These are phyloP conservation scores for Patella ulyssiponensis DNA, from an alignment of 2,888 invertebrate genomes.

Conservation along the genomic window DNA sequence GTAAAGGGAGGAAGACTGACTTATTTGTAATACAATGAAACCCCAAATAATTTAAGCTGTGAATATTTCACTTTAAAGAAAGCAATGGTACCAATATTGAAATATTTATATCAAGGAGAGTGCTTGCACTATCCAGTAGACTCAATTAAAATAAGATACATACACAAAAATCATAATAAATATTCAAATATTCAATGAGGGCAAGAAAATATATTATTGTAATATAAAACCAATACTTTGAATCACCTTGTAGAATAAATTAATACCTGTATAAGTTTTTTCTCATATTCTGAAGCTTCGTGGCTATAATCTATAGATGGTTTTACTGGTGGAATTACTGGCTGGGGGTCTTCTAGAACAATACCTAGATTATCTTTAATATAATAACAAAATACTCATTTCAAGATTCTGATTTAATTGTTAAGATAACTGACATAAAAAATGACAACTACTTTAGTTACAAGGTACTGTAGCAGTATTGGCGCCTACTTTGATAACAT, in stretches of 20 bases:
- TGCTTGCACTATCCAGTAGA: neutral
- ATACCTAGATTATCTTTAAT: conserved; percentile 59
- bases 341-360: conserved; percentile 65
- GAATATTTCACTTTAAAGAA: no score
- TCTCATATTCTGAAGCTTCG: conserved; percentile 86
- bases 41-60: no score
- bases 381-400: neutral
- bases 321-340: conserved; percentile 64
- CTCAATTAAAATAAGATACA: neutral
- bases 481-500: no score
- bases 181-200: neutral
- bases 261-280: conserved; percentile 81
- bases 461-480: no score
- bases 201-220: neutral
- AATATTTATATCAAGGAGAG: neutral
- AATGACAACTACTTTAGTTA: no score
- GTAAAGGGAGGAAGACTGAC: no score
- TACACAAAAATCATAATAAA: neutral
- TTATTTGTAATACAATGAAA: no score
- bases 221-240: neutral
- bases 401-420: no score
- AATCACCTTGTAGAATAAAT: neutral
- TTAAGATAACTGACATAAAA: no score
- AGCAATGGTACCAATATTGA: no score
- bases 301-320: conserved; percentile 73